Evolutionary conservation across 1,140 invertebrate species (phyloP).

Genomic region (Microvelia longipes): DNA sequence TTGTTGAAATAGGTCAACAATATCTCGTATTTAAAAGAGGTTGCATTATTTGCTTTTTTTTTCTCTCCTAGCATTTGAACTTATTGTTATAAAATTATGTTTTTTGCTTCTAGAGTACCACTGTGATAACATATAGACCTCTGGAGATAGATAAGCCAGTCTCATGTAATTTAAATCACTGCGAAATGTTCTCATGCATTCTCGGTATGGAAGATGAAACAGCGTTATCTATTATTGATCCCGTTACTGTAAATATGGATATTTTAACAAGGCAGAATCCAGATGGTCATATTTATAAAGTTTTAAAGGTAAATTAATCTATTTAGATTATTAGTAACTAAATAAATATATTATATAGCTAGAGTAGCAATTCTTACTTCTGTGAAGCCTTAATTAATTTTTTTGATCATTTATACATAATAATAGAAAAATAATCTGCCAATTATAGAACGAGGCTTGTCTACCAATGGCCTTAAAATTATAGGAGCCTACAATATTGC

Average conservation of each 20-base stretch:
- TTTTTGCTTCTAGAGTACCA: conserved; percentile 68
- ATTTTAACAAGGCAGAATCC: conserved; percentile 30
- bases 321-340: background rate
- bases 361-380: background rate
- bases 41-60: too few relatives aligned
- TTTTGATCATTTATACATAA: background rate
- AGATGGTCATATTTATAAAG: conserved; percentile 20
- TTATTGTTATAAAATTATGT: too few relatives aligned
- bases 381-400: background rate
- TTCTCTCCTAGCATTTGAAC: too few relatives aligned
- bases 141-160: conserved; percentile 54
- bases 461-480: too few relatives aligned
- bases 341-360: background rate
- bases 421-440: too few relatives aligned
- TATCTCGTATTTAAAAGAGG: too few relatives aligned
- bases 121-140: conserved; percentile 65
- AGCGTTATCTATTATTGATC: conserved; percentile 89
- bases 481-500: too few relatives aligned
- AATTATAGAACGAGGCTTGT: too few relatives aligned
- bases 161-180: conserved; percentile 72
- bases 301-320: conserved; percentile 15
- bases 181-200: conserved; percentile 88
- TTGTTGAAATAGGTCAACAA: too few relatives aligned
- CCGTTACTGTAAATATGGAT: conserved; percentile 64
- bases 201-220: conserved; percentile 84